Conservation (phyloP, 1,140 invertebrate genomes). For the Kradibia gibbosae region DNA sequence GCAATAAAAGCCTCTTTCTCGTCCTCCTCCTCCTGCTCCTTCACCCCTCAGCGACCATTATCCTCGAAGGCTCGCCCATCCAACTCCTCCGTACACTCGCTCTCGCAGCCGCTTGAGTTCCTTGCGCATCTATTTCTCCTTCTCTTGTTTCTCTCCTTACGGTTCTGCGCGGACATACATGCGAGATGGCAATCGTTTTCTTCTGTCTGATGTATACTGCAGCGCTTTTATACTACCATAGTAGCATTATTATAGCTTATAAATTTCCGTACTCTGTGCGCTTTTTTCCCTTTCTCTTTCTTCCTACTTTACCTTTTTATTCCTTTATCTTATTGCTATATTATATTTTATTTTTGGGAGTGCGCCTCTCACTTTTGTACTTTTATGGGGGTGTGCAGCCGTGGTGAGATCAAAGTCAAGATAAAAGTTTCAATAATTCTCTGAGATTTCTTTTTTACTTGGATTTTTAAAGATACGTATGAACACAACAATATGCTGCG, state of each 20-base stretch:
- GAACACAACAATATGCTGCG: no score
- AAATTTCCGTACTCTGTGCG: constrained; percentile 61
- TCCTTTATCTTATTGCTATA: constrained; percentile 27
- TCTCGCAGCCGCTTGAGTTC: no score
- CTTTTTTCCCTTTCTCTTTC: constrained; percentile 46
- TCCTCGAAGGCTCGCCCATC: neutral
- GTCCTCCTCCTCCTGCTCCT: neutral
- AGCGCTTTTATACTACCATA: constrained; percentile 64
- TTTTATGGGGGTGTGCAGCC: neutral
- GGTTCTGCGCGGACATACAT: constrained; percentile 22
- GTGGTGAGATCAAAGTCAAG: neutral
- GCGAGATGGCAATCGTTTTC: constrained; percentile 59
- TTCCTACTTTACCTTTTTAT: constrained; percentile 4
- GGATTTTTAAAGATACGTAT: no score
- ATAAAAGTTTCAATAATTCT: neutral
- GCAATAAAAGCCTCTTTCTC: constrained; percentile 61
- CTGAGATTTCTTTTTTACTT: neutral
- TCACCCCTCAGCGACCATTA: neutral
- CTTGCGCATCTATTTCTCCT: neutral
- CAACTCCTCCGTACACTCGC: no score
- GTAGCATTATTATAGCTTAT: constrained; percentile 69
- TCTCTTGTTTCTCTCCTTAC: constrained; percentile 7
- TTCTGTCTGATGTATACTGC: constrained; percentile 60
- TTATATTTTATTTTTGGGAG: constrained; percentile 8
- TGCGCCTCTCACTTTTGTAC: neutral